phyloP scores from a whole-genome alignment of 2,888 invertebrate genomes.

The Zele albiditarsus region DNA sequence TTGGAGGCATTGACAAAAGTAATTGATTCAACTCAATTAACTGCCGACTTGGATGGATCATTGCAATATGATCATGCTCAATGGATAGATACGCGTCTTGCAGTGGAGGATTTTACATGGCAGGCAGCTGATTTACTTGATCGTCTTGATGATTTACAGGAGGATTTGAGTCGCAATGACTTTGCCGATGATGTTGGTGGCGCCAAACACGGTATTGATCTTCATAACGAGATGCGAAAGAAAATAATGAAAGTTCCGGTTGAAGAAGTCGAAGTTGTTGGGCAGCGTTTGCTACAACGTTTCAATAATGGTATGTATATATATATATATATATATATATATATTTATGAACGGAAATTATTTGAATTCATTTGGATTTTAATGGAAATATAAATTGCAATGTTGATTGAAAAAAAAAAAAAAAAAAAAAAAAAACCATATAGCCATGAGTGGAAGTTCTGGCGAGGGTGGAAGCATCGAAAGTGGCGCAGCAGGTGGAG shows the following conservation, averaged over 20 bases:
- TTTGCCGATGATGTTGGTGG: constrained; percentile 96
- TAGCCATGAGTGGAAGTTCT: constrained; percentile 68
- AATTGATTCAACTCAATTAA: constrained; percentile 94
- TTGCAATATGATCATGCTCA: constrained; percentile 96
- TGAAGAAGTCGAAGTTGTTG: constrained; percentile 93
- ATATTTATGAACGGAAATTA: background rate
- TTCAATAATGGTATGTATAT: constrained; percentile 68
- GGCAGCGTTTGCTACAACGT: constrained; percentile 81
- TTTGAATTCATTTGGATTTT: background rate
- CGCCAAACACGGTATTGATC: constrained; percentile 92
- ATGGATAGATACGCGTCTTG: constrained; percentile 96
- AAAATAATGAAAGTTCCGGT: constrained; percentile 94
- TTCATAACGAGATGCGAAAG: constrained; percentile 95
- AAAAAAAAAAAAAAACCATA: background rate
- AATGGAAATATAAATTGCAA: background rate
- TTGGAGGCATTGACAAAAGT: constrained; percentile 94
- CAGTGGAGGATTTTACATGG: constrained; percentile 96
- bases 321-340: background rate
- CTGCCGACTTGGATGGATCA: constrained; percentile 94
- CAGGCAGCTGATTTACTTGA: constrained; percentile 95
- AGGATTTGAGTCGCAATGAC: constrained; percentile 93
- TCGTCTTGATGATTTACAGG: constrained; percentile 92
- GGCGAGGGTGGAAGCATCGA: constrained; percentile 79
- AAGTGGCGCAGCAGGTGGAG: constrained; percentile 83
- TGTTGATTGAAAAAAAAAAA: background rate